Evolutionary conservation across 2,888 invertebrate genomes (phyloP).

Genomic region (Chrysopilus asiliformis): DNA sequence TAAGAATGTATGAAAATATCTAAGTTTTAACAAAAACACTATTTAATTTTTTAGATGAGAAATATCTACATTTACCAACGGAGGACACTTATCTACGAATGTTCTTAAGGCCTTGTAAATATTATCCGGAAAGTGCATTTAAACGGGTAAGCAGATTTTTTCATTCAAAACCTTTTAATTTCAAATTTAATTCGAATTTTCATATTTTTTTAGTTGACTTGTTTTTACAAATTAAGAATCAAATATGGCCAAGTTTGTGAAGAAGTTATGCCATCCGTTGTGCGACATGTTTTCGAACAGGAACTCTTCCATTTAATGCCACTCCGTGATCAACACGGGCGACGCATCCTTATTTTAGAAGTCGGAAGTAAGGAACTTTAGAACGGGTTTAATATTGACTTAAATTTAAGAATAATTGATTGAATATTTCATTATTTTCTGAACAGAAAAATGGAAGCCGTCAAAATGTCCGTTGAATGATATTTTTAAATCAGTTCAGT

Average conservation of each 20-base stretch:
- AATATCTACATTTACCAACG: conserved; percentile 46
- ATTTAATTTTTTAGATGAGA: conserved; percentile 44
- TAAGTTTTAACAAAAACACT: not conserved
- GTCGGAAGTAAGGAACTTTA: conserved; percentile 56
- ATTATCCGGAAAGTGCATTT: conserved; percentile 68
- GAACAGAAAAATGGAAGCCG: conserved; percentile 58
- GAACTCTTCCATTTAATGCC: conserved; percentile 57
- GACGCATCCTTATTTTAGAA: conserved; percentile 54
- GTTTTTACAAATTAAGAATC: conserved; percentile 54
- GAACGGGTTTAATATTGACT: not conserved
- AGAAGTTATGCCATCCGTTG: conserved; percentile 47
- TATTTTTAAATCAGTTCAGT: conserved; percentile 54
- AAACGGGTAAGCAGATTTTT: conserved; percentile 44
- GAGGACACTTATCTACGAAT: conserved; percentile 60
- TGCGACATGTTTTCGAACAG: conserved; percentile 48
- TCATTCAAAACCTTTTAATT: conserved; percentile 1
- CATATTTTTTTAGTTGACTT: too few species aligned
- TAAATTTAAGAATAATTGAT: conserved; percentile 5
- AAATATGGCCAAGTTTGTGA: conserved; percentile 48
- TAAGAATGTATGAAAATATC: not conserved
- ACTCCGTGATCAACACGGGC: conserved; percentile 49
- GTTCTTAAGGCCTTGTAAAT: conserved; percentile 77
- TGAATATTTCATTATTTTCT: conserved; percentile 1
- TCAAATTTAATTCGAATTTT: not conserved
- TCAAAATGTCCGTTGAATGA: conserved; percentile 51